phyloP scores from a whole-genome alignment of 2,113 vertebrate species.

The Macquaria australasica region DNA sequence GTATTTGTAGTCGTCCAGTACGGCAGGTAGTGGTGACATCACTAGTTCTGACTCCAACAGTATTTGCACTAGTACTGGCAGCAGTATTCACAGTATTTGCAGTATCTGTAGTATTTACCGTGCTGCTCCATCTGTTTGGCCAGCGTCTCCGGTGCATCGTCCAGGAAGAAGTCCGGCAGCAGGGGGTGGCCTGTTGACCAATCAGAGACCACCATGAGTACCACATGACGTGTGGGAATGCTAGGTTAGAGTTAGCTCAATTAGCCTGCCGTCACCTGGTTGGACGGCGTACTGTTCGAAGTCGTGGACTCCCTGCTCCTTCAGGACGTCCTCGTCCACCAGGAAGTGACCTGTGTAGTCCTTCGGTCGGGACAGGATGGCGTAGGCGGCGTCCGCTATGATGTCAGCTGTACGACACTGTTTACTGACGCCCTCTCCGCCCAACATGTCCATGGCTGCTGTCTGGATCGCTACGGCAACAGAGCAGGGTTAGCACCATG shows the following conservation, averaged over 20 bases:
- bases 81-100: background rate
- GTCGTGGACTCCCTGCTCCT: constrained; percentile 89
- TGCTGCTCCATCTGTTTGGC: constrained; percentile 78
- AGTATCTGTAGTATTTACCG: constrained; percentile 76
- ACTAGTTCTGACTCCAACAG: too few relatives aligned
- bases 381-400: constrained; percentile 95
- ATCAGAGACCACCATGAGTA: constrained; percentile 27
- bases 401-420: constrained; percentile 96
- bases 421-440: constrained; percentile 87
- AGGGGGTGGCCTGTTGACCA: constrained; percentile 89
- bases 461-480: constrained; percentile 90
- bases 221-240: background rate
- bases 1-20: too few relatives aligned
- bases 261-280: constrained; percentile 85
- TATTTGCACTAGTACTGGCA: background rate
- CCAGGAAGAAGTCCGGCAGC: constrained; percentile 96
- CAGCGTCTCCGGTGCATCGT: constrained; percentile 77
- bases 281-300: constrained; percentile 92
- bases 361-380: constrained; percentile 88
- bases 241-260: background rate
- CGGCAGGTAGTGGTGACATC: too few relatives aligned
- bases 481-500: background rate
- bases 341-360: constrained; percentile 93
- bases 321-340: constrained; percentile 93
- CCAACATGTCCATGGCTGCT: constrained; percentile 95